A percentile compares a stretch with the other conserved stretches of the same genome.
Evolutionary conservation across 2,113 vertebrate genomes (phyloP).

Genomic region (Psophia crepitans): DNA sequence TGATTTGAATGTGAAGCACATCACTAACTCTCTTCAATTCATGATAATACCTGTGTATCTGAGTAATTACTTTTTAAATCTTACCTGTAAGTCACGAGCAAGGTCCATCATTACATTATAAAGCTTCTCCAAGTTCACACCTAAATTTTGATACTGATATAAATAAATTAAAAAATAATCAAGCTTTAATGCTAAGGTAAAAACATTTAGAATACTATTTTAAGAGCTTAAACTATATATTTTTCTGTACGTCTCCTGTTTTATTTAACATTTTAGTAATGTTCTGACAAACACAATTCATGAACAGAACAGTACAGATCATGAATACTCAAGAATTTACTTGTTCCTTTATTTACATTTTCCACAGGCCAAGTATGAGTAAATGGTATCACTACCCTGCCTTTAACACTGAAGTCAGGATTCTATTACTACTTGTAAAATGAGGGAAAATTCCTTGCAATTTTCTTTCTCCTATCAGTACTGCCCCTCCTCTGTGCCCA

Average conservation of each 20-base stretch:
- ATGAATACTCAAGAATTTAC: background rate
- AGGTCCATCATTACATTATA: slow-evolving; percentile 79
- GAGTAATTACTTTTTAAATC: background rate
- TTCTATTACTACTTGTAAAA: background rate
- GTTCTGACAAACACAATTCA: background rate
- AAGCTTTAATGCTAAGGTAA: background rate
- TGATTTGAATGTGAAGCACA: background rate
- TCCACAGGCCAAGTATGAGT: background rate
- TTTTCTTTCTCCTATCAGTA: background rate
- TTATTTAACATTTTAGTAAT: background rate
- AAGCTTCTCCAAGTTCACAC: slow-evolving; percentile 76
- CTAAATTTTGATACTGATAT: slow-evolving; percentile 72
- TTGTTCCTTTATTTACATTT: background rate
- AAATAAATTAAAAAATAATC: background rate
- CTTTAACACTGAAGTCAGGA: background rate
- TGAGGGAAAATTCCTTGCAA: background rate
- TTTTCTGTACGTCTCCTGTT: background rate
- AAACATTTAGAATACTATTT: background rate
- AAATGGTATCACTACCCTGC: background rate
- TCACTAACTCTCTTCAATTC: background rate
- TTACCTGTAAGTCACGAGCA: slow-evolving; percentile 77
- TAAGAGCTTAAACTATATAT: background rate
- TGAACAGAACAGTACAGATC: background rate
- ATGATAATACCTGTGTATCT: background rate
- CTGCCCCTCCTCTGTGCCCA: background rate